These are phyloP conservation scores for Ctenochaetus hawaiiensis DNA, from an alignment of 2,797 vertebrate species.

Conservation along the genomic window DNA sequence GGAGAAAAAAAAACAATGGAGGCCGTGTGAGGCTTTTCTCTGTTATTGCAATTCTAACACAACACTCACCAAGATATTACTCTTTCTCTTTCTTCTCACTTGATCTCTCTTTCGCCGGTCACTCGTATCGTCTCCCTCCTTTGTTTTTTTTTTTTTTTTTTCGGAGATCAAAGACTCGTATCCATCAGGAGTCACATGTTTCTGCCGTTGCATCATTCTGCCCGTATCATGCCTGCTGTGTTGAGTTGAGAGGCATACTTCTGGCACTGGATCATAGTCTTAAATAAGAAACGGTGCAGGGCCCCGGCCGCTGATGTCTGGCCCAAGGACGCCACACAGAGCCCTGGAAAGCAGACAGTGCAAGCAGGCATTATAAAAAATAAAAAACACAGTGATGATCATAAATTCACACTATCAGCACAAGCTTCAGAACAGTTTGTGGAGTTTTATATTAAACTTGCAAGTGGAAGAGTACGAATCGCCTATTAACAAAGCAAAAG, in stretches of 20 bases:
- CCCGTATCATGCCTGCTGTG: conserved; percentile 21
- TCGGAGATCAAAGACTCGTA: conserved; percentile 45
- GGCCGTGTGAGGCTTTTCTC: conserved; percentile 24
- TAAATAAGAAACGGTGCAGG: conserved; percentile 25
- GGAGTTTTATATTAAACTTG: background rate
- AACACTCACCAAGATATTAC: conserved; percentile 29
- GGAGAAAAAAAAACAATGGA: conserved; percentile 47
- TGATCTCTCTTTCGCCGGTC: conserved; percentile 22
- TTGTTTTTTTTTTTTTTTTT: conserved; percentile 13
- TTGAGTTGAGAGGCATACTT: conserved; percentile 31
- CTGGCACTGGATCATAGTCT: conserved; percentile 22
- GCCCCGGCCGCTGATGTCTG: conserved; percentile 13
- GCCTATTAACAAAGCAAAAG: too few relatives aligned
- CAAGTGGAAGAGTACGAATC: background rate
- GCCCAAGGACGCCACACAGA: background rate
- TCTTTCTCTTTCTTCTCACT: conserved; percentile 47
- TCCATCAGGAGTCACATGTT: conserved; percentile 18
- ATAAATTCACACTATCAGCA: background rate
- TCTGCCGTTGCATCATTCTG: conserved; percentile 32
- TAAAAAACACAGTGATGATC: too few relatives aligned
- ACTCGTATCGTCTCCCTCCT: conserved; percentile 29
- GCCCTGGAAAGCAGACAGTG: background rate
- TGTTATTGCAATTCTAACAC: conserved; percentile 30
- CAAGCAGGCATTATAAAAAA: background rate
- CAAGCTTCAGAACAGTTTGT: background rate